Evolutionary conservation across 2,797 vertebrate genomes (phyloP), one percentile per base, ranked within the genome.

Genomic region (Allobates femoralis): DNA sequence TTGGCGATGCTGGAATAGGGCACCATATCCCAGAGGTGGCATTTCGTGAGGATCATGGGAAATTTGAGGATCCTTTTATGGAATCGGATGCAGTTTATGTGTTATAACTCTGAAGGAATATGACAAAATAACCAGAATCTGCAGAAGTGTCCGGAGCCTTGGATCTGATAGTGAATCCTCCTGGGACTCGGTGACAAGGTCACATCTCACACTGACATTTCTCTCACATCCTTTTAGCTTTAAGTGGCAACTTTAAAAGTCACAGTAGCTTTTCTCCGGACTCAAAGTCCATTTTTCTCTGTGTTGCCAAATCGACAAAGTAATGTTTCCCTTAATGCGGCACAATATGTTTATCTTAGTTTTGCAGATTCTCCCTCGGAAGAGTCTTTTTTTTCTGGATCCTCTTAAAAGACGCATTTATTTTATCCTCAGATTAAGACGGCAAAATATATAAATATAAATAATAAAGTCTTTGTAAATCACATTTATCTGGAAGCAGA

Each of bases 341-440:
- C 41, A 66, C 80, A 73, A 73, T 79, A 81, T 85, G 78, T 88
- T 88, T 88, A 88, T 88, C 86, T 88, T 69, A 46, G 82, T 51
- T 37, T 85, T 88, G 86, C 86, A 88, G 86, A 81, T 85, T 76
- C 56, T 60, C 50, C 79, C 69, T 76, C 81, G 67, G 76, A 74
- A 75, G 82, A 67, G 76, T 75, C 41, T 11, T 83, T 83, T 79
- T 81, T 83, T 79, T 81, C 32, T 10, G 66, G 69, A 85, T 85
- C 86, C 71, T 85, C 86, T 85, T 87, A 84, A 55, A 87, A 87
- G 56, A 55, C 75, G 32, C 55, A 79, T 87, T 84, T 84, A 80
- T 84, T 87, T 84, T 85, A 88, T 88, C 86, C 86, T 69, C 77
- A 67, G 86, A 88, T 88, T 88, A 85, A 85, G 82, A 80, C 75